Percentiles rank a stretch among this genome's conserved stretches.
Conservation (phyloP, 2,797 vertebrate genomes). For the Rousettus madagascariensis region DNA sequence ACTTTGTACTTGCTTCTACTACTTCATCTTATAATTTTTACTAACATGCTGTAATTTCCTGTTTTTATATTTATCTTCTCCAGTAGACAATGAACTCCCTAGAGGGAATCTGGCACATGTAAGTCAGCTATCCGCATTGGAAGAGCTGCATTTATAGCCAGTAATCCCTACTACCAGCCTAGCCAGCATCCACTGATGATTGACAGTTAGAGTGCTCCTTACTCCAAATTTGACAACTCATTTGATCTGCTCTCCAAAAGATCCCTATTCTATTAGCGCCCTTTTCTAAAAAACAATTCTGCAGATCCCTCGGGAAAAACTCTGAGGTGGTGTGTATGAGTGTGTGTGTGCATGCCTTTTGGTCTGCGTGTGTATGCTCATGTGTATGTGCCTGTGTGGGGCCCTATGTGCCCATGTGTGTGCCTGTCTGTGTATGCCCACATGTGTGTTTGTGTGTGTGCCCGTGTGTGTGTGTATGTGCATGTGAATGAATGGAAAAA, state of each 20-base stretch:
- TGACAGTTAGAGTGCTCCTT: background rate
- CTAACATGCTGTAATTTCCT: background rate
- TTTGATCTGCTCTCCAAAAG: background rate
- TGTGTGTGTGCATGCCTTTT: background rate
- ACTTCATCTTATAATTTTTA: background rate
- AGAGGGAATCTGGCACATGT: background rate
- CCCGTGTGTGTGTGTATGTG: accelerated
- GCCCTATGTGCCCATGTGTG: background rate
- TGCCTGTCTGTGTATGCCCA: background rate
- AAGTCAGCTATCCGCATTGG: background rate
- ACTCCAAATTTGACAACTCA: background rate
- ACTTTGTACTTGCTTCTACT: background rate
- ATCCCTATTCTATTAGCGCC: background rate
- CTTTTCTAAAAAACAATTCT: conserved; percentile 17
- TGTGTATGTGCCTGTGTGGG: background rate
- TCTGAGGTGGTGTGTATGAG: background rate
- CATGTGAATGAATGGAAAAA: background rate
- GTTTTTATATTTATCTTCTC: background rate
- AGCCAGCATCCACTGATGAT: background rate
- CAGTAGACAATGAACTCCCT: background rate
- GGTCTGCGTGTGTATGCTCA: background rate
- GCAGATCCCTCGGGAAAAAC: background rate
- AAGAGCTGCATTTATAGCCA: background rate
- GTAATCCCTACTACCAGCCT: background rate
- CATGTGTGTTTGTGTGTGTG: background rate